phyloP scores from a whole-genome alignment of 2,113 vertebrate genomes.

The Oreochromis aureus region DNA sequence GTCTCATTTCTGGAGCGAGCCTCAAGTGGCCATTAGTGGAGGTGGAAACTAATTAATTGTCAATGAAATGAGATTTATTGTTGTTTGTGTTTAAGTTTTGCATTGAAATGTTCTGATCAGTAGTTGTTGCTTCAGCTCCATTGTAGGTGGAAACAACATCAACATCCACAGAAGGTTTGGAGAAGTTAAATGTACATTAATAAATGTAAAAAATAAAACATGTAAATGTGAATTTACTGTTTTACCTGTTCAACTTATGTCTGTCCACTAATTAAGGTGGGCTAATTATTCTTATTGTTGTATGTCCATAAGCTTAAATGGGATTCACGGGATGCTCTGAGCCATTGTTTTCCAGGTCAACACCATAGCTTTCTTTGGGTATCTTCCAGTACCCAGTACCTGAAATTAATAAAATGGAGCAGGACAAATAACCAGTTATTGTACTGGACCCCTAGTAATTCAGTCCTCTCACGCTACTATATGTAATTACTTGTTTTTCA shows the following conservation, averaged over 20 bases:
- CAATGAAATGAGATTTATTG: neutral
- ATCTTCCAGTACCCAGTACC: neutral
- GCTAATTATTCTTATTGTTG: neutral
- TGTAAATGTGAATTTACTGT: neutral
- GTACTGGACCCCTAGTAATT: neutral
- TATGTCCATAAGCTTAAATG: accelerated
- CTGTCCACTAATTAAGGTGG: accelerated
- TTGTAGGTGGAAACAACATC: accelerated
- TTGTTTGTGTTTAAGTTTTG: neutral
- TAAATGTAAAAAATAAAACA: neutral
- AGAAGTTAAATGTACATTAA: neutral
- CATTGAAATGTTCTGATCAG: neutral
- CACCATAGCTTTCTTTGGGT: neutral
- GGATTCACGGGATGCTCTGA: accelerated
- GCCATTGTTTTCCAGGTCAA: neutral
- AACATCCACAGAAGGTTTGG: neutral
- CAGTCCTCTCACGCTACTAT: neutral
- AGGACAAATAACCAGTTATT: neutral
- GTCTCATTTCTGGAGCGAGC: too few species aligned
- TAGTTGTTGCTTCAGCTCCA: neutral
- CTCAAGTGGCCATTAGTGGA: neutral
- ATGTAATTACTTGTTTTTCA: neutral
- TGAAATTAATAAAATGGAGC: neutral
- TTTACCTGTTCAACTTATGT: neutral
- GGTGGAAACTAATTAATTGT: neutral